Evolutionary conservation across 2,113 vertebrate genomes (phyloP).

Genomic region (Ammodytes dubius): DNA sequence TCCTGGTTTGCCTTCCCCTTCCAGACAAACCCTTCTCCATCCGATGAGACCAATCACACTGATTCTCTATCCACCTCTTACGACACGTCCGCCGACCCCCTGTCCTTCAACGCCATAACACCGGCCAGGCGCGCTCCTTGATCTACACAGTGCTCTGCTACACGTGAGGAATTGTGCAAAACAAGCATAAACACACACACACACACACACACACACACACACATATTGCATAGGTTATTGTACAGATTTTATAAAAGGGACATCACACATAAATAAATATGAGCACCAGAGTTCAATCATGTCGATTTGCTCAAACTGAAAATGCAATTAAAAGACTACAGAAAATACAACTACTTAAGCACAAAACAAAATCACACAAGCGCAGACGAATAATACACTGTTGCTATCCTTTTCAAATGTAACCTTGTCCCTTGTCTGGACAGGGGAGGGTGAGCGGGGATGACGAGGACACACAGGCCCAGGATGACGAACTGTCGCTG

Average conservation of each 20-base stretch:
- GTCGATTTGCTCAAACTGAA: too few species aligned
- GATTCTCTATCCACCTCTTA: slow-evolving; percentile 91
- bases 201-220: not conserved
- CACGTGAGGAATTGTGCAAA: slow-evolving; percentile 57
- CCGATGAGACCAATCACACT: slow-evolving; percentile 92
- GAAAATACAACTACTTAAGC: too few species aligned
- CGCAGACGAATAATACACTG: too few species aligned
- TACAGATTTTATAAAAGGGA: not conserved
- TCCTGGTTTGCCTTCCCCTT: slow-evolving; percentile 55
- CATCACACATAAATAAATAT: too few species aligned
- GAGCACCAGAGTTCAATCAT: too few species aligned
- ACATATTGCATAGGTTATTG: not conserved
- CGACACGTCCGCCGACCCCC: slow-evolving; percentile 88
- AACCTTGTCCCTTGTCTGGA: not conserved
- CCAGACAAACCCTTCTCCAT: slow-evolving; percentile 96
- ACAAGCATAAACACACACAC: not conserved
- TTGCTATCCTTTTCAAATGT: not conserved
- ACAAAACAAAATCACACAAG: too few species aligned
- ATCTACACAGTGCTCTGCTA: slow-evolving; percentile 62
- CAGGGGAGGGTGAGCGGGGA: slow-evolving; percentile 87
- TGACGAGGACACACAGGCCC: slow-evolving; percentile 89
- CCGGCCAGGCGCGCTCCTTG: slow-evolving; percentile 82
- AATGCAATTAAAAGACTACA: too few species aligned
- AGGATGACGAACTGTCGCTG: slow-evolving; percentile 92
- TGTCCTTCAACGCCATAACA: slow-evolving; percentile 87